phyloP scores from a whole-genome alignment of 2,888 invertebrate genomes.

The Gryllus longicercus region DNA sequence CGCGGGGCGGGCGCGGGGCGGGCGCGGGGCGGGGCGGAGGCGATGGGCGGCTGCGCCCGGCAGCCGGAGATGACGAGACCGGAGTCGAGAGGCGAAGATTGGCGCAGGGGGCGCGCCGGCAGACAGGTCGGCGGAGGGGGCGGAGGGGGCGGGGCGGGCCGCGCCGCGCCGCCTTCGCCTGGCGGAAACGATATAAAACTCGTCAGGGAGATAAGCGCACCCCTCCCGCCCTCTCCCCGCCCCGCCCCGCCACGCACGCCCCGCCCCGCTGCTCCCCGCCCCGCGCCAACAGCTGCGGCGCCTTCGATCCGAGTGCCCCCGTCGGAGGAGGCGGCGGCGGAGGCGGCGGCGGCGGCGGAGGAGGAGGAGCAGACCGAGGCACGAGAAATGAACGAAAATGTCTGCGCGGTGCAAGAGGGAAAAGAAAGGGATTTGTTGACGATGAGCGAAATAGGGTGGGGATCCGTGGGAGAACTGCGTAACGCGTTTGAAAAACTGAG shows the following conservation, averaged over 20 bases:
- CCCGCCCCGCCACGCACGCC: not conserved
- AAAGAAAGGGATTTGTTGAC: too few species aligned
- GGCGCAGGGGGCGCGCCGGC: not conserved
- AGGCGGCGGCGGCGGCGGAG: not conserved
- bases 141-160: not conserved
- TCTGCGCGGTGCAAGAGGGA: too few species aligned
- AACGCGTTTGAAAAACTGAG: too few species aligned
- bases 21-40: too few species aligned
- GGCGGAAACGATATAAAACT: slow-evolving; percentile 17
- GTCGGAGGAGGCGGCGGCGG: not conserved
- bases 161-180: not conserved
- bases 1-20: not conserved
- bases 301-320: not conserved
- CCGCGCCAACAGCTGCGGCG: not conserved
- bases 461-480: too few species aligned
- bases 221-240: not conserved
- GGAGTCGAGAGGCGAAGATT: not conserved
- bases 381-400: too few species aligned
- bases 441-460: too few species aligned
- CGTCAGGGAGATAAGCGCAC: slow-evolving; percentile 4
- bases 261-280: not conserved
- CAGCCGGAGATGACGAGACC: not conserved
- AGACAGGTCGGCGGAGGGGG: not conserved
- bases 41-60: not conserved
- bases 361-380: too few species aligned